Evolutionary conservation across 2,797 vertebrate species (phyloP), one percentile per base, ranked within the genome.

Genomic region (Sitta carolinensis): DNA sequence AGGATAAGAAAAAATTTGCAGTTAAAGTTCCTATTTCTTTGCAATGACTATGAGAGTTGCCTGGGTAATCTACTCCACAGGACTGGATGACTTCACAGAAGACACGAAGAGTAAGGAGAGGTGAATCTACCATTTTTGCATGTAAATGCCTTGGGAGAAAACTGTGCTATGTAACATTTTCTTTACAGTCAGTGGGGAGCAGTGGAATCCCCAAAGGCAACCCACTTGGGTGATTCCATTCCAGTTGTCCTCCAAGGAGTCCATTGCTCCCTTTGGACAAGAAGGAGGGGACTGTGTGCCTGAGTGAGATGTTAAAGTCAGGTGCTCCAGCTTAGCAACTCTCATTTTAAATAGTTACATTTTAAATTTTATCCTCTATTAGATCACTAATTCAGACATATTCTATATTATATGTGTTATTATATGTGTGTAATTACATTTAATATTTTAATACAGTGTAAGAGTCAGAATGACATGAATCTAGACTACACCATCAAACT

Each of bases 361-460:
- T 85, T 89, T 34, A 81, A 78, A 59, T 92, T 87, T 92, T 77
- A 62, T 75, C 43, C 68, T 54, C 29, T 80, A 25, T 64, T 92
- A 93, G 58, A 80, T 75, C 43, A 58, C 75, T 80, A 84, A 89
- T 85, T 89, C 68, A 67, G 68, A 80, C 74, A 80, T 68, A 68
- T 40, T 77, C 55, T 83, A 43, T 85, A 62, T 83, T 86, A 73
- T 82, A 80, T 11, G 0, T 94, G 76, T 91, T 95, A 66, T 91
- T 89, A 94, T 87, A 59, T 81, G 85, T 84, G 58, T 69, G 68
- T 89, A 89, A 93, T 93, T 55, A 80, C 55, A 72, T 81, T 78
- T 78, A 91, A 85, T 95, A 78, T 92, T 93, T 95, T 87, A 94
- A 81, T 89, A 38, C 51, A 67, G 45, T 70, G 30, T 58, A 92